Evolutionary conservation across 2,113 vertebrate genomes (phyloP).

Genomic region (Nibea coibor): DNA sequence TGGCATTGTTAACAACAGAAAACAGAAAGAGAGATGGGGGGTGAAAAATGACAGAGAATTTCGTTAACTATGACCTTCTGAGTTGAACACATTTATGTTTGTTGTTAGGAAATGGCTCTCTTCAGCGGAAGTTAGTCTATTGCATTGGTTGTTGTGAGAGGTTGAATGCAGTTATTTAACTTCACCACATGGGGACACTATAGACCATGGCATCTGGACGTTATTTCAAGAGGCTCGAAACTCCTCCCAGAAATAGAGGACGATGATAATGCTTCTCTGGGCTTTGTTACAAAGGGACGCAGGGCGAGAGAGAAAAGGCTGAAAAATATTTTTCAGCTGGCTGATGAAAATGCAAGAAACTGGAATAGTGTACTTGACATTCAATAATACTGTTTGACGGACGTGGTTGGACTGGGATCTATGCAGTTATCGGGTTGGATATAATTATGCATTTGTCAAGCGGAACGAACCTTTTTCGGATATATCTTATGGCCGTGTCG

Average conservation of each 20-base stretch:
- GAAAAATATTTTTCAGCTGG: neutral
- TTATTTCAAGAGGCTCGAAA: neutral
- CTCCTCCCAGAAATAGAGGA: constrained; percentile 42
- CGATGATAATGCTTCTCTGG: neutral
- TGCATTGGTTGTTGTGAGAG: neutral
- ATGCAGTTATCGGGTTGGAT: neutral
- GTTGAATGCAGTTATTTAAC: neutral
- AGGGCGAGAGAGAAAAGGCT: neutral
- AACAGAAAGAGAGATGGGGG: neutral
- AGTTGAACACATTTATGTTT: neutral
- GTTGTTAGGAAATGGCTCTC: accelerated
- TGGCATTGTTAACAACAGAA: neutral
- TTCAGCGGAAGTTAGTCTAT: neutral
- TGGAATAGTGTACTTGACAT: neutral
- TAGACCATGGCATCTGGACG: constrained; percentile 33
- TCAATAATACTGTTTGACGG: neutral
- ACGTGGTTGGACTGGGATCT: neutral
- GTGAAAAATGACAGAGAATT: neutral
- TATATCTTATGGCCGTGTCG: constrained; percentile 13
- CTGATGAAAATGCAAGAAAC: neutral
- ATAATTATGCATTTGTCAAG: neutral
- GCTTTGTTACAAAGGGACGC: constrained; percentile 42
- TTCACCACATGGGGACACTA: constrained; percentile 26
- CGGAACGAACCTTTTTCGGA: neutral
- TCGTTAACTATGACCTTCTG: neutral